Evolutionary conservation across 2,797 vertebrate species (phyloP).

Genomic region (Peromyscus attwateri): DNA sequence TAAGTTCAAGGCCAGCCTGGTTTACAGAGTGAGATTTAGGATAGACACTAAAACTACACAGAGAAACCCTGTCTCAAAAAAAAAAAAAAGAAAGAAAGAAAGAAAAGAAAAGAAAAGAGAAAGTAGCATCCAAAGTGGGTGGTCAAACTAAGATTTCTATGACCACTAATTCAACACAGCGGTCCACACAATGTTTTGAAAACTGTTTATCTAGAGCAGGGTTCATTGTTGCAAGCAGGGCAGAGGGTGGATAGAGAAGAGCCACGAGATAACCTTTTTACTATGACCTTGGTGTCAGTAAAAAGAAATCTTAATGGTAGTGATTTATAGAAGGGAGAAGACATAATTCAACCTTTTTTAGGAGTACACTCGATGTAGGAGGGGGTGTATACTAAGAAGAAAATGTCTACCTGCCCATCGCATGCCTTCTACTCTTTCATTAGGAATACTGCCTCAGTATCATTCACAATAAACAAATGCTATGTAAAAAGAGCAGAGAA

Average conservation of each 20-base stretch:
- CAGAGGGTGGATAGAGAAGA: not conserved
- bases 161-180: not conserved
- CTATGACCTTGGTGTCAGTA: not conserved
- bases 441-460: not conserved
- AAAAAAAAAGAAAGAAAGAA: too few species aligned
- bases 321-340: not conserved
- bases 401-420: not conserved
- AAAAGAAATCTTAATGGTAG: not conserved
- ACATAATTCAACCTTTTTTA: not conserved
- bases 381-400: not conserved
- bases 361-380: not conserved
- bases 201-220: not conserved
- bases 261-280: not conserved
- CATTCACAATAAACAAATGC: not conserved
- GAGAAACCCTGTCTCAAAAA: too few species aligned
- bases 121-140: not conserved
- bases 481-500: not conserved
- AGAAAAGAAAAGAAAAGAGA: not conserved
- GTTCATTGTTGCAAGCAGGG: not conserved
- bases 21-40: too few species aligned
- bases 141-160: not conserved
- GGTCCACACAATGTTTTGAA: not conserved
- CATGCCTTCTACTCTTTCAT: not conserved
- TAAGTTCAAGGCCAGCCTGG: too few species aligned
- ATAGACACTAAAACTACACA: too few species aligned